A percentile compares a stretch with the other conserved stretches of the same genome.
Evolutionary conservation across 1,140 invertebrate species (phyloP).

Genomic region (Plectus sambesii): DNA sequence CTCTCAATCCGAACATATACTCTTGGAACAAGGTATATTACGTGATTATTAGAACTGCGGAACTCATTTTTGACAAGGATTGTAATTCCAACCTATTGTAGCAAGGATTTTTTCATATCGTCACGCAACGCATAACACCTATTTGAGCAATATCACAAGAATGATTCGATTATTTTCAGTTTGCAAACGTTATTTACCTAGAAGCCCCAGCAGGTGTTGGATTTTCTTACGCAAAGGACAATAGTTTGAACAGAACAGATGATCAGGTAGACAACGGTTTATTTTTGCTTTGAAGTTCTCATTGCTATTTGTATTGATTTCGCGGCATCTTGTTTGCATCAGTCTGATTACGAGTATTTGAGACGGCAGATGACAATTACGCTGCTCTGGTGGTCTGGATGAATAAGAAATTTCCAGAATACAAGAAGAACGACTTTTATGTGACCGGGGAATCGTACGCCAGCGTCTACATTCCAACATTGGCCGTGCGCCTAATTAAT

Average conservation of each 20-base stretch:
- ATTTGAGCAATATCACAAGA: background rate
- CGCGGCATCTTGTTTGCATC: too few relatives aligned
- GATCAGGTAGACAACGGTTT: conserved; percentile 39
- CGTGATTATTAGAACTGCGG: too few relatives aligned
- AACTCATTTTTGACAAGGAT: too few relatives aligned
- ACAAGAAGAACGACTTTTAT: conserved; percentile 57
- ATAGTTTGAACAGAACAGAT: conserved; percentile 48
- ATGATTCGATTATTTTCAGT: conserved; percentile 48
- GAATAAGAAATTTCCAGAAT: conserved; percentile 45
- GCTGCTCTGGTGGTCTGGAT: conserved; percentile 50
- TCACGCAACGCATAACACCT: too few relatives aligned
- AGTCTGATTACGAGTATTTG: too few relatives aligned
- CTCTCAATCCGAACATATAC: conserved; percentile 46
- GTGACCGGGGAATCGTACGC: conserved; percentile 76
- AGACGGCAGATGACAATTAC: conserved; percentile 47
- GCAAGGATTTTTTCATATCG: too few relatives aligned
- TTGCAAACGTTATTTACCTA: conserved; percentile 61
- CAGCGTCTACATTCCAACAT: conserved; percentile 49
- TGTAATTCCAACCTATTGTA: too few relatives aligned
- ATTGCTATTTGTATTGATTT: background rate
- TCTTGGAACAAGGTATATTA: conserved; percentile 51
- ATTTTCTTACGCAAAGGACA: conserved; percentile 49
- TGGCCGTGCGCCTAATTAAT: conserved; percentile 13
- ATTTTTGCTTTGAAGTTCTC: background rate
- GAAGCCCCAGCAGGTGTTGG: conserved; percentile 54